Conservation (phyloP, 2,797 vertebrate genomes). For the Sphenopsis melanotis region DNA sequence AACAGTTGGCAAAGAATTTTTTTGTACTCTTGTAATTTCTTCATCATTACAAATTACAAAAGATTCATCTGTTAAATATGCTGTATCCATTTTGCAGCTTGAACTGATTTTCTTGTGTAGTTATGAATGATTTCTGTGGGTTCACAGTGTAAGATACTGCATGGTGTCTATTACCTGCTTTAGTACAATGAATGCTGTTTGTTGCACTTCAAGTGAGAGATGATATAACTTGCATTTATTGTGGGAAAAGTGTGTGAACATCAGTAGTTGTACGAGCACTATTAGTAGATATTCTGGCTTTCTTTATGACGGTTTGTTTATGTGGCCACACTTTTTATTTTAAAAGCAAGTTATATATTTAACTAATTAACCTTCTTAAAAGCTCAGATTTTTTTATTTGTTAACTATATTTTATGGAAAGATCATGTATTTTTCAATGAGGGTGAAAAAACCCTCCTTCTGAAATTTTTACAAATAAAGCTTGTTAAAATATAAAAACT, state of each 20-base stretch:
- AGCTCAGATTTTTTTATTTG: background rate
- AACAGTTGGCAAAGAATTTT: background rate
- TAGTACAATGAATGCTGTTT: background rate
- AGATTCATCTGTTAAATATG: background rate
- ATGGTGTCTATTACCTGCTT: background rate
- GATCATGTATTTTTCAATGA: background rate
- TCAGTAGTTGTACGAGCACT: background rate
- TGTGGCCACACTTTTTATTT: background rate
- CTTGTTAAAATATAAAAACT: background rate
- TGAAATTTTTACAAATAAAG: background rate
- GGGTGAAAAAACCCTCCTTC: background rate
- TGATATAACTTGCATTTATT: background rate
- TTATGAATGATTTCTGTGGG: background rate
- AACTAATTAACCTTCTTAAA: background rate
- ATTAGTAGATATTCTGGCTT: background rate
- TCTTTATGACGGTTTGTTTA: background rate
- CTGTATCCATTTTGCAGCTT: background rate
- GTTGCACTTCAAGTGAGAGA: background rate
- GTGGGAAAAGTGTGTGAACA: background rate
- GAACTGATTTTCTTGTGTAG: background rate
- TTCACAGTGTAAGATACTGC: background rate
- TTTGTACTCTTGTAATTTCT: background rate
- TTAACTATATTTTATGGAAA: background rate
- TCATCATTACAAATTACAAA: background rate
- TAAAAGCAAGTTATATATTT: background rate